Evolutionary conservation across 1,140 invertebrate species (phyloP).

Genomic region (Choristoneura fumiferana): DNA sequence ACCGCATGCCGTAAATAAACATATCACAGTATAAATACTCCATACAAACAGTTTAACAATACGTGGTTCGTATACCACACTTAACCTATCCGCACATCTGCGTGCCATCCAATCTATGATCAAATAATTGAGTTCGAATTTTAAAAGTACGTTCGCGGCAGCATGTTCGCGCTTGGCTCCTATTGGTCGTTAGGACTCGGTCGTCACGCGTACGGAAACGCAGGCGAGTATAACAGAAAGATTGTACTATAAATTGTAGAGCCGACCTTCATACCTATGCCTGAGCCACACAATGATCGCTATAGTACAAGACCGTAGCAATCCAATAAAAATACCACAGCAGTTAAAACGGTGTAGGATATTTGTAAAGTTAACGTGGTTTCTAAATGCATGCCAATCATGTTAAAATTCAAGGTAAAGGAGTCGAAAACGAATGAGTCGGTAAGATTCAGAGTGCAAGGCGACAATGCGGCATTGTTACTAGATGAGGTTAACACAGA

Average conservation of each 20-base stretch:
- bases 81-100: constrained; percentile 16
- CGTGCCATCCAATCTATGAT: constrained; percentile 22
- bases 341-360: neutral
- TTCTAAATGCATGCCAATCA: constrained; percentile 1
- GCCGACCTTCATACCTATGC: constrained; percentile 18
- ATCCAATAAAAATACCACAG: constrained; percentile 7
- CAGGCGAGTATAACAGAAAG: constrained; percentile 14
- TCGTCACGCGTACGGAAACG: constrained; percentile 20
- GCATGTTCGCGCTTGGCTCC: neutral
- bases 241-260: constrained; percentile 23
- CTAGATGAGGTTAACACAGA: neutral
- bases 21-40: neutral
- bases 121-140: constrained; percentile 26
- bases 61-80: constrained; percentile 6
- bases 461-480: neutral
- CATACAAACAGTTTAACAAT: neutral
- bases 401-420: constrained; percentile 7
- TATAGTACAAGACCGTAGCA: neutral
- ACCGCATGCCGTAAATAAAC: constrained; percentile 11
- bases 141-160: constrained; percentile 28
- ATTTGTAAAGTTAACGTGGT: neutral
- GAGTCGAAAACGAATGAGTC: constrained; percentile 7
- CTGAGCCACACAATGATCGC: neutral
- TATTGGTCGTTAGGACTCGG: constrained; percentile 8
- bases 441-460: neutral